phyloP scores from a whole-genome alignment of 2,113 vertebrate genomes.

The Planiliza haematocheilus region DNA sequence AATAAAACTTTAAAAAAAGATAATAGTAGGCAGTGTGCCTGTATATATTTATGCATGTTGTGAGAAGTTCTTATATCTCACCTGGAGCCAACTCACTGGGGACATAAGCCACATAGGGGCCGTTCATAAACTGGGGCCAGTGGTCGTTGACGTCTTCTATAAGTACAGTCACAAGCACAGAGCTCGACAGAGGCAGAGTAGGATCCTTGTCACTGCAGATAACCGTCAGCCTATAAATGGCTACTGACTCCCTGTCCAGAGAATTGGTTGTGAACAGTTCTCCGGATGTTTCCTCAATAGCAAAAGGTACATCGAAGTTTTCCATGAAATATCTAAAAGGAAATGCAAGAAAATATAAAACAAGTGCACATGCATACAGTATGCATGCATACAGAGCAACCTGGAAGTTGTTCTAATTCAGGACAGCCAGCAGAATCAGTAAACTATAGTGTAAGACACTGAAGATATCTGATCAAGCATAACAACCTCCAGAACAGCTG shows the following conservation, averaged over 20 bases:
- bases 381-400: neutral
- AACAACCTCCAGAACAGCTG: too few species aligned
- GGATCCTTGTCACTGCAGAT: constrained; percentile 73
- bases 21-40: neutral
- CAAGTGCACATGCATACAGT: too few species aligned
- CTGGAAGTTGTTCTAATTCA: neutral
- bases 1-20: neutral
- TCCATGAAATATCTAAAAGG: constrained; percentile 78
- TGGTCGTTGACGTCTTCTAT: constrained; percentile 83
- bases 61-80: constrained; percentile 46
- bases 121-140: constrained; percentile 79
- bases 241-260: constrained; percentile 79
- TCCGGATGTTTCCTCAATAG: constrained; percentile 78
- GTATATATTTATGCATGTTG: too few species aligned
- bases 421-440: too few species aligned
- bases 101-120: constrained; percentile 82
- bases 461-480: too few species aligned
- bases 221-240: constrained; percentile 75
- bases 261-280: constrained; percentile 74
- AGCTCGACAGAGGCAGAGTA: constrained; percentile 73
- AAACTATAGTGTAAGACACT: too few species aligned
- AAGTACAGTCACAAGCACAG: constrained; percentile 73
- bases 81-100: constrained; percentile 71
- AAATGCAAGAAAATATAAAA: constrained; percentile 1
- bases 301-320: constrained; percentile 67